Conservation (phyloP, 2,113 vertebrate genomes). For the Anser cygnoides region DNA sequence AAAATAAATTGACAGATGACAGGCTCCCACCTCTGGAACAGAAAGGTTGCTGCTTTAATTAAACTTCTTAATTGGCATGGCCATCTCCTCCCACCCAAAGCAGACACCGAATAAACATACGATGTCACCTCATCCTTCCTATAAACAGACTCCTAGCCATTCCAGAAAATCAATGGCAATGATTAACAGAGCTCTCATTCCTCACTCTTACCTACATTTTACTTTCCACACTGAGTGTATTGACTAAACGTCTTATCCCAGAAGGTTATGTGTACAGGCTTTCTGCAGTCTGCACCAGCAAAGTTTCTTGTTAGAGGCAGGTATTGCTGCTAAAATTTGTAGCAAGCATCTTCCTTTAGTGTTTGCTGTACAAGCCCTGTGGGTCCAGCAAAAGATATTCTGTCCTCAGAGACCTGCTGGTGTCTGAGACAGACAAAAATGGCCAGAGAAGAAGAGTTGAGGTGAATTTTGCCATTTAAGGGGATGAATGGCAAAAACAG, state of each 20-base stretch:
- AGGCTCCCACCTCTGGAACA: neutral
- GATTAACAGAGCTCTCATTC: slow-evolving; percentile 55
- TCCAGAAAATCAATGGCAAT: slow-evolving; percentile 52
- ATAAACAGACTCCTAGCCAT: neutral
- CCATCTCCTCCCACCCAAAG: neutral
- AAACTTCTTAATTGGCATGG: slow-evolving; percentile 50
- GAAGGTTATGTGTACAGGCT: neutral
- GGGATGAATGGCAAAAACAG: neutral
- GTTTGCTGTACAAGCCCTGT: neutral
- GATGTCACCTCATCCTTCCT: slow-evolving; percentile 41
- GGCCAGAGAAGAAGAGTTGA: neutral
- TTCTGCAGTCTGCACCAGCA: neutral
- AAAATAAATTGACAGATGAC: slow-evolving; percentile 40
- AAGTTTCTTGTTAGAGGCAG: neutral
- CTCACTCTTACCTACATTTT: slow-evolving; percentile 37
- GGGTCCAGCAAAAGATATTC: neutral
- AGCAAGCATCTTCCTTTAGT: neutral
- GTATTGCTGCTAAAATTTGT: neutral
- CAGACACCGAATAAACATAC: slow-evolving; percentile 19
- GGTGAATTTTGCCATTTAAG: neutral
- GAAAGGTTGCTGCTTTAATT: slow-evolving; percentile 55
- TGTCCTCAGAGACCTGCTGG: neutral
- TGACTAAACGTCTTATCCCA: slow-evolving; percentile 45
- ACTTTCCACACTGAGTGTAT: slow-evolving; percentile 27
- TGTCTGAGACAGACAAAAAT: neutral